Evolutionary conservation across 1,140 invertebrate genomes (phyloP).

Genomic region (Antheraea pernyi): DNA sequence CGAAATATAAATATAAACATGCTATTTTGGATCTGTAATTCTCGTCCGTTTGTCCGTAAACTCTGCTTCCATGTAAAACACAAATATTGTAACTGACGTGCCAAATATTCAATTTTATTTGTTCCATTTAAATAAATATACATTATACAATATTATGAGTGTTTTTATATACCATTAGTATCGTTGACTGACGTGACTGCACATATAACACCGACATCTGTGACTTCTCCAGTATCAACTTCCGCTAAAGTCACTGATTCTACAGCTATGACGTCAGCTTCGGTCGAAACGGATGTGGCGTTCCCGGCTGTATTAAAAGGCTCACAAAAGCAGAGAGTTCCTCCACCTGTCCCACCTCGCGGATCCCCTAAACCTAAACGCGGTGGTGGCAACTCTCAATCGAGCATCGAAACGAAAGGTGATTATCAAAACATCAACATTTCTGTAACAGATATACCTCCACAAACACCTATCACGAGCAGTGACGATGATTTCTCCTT

Average conservation of each 20-base stretch:
- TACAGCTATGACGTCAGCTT: conserved; percentile 44
- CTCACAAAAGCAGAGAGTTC: conserved; percentile 83
- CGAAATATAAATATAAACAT: conserved; percentile 77
- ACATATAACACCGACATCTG: conserved; percentile 80
- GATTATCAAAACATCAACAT: conserved; percentile 65
- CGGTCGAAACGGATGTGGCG: conserved; percentile 74
- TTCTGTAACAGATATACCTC: conserved; percentile 57
- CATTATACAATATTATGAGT: conserved; percentile 47
- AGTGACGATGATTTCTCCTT: conserved; percentile 69
- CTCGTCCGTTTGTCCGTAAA: conserved; percentile 31
- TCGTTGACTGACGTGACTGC: conserved; percentile 75
- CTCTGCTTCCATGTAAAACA: conserved; percentile 54
- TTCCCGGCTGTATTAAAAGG: conserved; percentile 89
- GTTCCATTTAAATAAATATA: conserved; percentile 54
- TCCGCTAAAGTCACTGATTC: conserved; percentile 72
- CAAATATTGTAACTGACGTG: conserved; percentile 56
- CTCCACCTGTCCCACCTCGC: conserved; percentile 89
- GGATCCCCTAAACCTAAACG: conserved; percentile 85
- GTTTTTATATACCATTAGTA: conserved; percentile 55
- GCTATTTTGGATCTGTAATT: conserved; percentile 72
- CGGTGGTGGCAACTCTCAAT: conserved; percentile 62
- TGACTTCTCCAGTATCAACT: conserved; percentile 75
- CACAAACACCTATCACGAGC: conserved; percentile 59
- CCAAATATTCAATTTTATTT: conserved; percentile 56
- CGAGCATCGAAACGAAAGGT: conserved; percentile 72